Percentiles rank a stretch among this genome's conserved stretches.
Conservation (phyloP, 2,888 invertebrate genomes). For the Dioctria rufipes region DNA sequence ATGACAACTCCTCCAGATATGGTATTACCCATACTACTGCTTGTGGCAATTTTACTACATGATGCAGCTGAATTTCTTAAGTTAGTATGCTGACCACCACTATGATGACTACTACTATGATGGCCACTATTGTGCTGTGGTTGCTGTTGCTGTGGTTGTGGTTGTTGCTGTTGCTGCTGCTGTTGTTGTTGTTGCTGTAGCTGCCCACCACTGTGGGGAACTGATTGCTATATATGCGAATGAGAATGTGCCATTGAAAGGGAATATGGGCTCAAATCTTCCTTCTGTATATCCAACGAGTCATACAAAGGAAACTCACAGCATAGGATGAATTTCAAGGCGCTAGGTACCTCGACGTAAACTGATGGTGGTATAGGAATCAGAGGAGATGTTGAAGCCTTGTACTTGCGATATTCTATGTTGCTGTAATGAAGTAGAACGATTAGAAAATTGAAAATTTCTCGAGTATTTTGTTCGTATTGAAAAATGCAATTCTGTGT, state of each 20-base stretch:
- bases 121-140: conserved; percentile 59
- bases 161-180: neutral
- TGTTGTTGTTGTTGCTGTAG: neutral
- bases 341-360: conserved; percentile 88
- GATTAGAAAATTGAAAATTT: conserved; percentile 38
- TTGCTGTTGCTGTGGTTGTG: conserved; percentile 2
- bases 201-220: conserved; percentile 63
- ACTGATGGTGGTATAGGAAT: conserved; percentile 90
- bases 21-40: conserved; percentile 28
- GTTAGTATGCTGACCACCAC: conserved; percentile 57
- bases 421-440: conserved; percentile 73
- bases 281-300: conserved; percentile 74
- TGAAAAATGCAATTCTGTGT: conserved; percentile 13
- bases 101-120: conserved; percentile 29
- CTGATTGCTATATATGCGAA: conserved; percentile 72
- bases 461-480: neutral
- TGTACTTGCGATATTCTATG: conserved; percentile 89
- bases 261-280: conserved; percentile 69
- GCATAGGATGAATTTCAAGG: conserved; percentile 86
- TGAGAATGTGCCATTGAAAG: conserved; percentile 70
- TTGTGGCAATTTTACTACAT: conserved; percentile 57
- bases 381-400: conserved; percentile 88
- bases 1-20: neutral
- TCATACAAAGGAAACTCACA: conserved; percentile 93
- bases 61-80: conserved; percentile 59